These are phyloP conservation scores for Myopa testacea DNA, from an alignment of 2,888 invertebrate species.

Conservation along the genomic window DNA sequence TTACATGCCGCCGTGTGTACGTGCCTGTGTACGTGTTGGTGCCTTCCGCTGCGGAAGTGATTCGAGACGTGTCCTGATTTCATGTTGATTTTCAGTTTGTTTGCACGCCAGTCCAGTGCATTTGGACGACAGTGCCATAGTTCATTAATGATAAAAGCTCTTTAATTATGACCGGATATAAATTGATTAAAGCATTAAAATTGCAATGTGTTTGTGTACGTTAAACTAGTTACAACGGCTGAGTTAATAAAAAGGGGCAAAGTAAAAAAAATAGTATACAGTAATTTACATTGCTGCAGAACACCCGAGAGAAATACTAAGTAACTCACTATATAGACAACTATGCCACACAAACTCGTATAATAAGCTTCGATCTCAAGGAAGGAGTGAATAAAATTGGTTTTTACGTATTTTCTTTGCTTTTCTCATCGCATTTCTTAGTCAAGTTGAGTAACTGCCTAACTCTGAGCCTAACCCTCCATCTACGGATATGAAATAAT, in stretches of 20 bases:
- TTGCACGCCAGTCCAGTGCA: slow-evolving; percentile 23
- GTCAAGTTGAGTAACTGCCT: too few relatives aligned
- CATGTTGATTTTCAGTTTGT: slow-evolving; percentile 32
- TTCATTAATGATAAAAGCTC: slow-evolving; percentile 44
- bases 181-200: slow-evolving; percentile 48
- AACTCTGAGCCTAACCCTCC: too few relatives aligned
- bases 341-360: too few relatives aligned
- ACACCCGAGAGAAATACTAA: too few relatives aligned
- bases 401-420: too few relatives aligned
- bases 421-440: too few relatives aligned
- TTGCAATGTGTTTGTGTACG: slow-evolving; percentile 23
- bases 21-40: slow-evolving; percentile 22
- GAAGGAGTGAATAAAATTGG: too few relatives aligned
- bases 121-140: slow-evolving; percentile 16
- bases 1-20: too few relatives aligned
- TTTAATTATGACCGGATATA: slow-evolving; percentile 48
- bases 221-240: slow-evolving; percentile 17
- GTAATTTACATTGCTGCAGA: too few relatives aligned
- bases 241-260: neutral
- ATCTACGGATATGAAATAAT: too few relatives aligned
- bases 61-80: slow-evolving; percentile 39
- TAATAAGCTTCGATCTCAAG: too few relatives aligned
- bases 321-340: too few relatives aligned
- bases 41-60: slow-evolving; percentile 31
- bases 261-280: neutral